Base-by-base conservation (phyloP, 2,888 invertebrate species). In the Azorinus chamasolen region DNA sequence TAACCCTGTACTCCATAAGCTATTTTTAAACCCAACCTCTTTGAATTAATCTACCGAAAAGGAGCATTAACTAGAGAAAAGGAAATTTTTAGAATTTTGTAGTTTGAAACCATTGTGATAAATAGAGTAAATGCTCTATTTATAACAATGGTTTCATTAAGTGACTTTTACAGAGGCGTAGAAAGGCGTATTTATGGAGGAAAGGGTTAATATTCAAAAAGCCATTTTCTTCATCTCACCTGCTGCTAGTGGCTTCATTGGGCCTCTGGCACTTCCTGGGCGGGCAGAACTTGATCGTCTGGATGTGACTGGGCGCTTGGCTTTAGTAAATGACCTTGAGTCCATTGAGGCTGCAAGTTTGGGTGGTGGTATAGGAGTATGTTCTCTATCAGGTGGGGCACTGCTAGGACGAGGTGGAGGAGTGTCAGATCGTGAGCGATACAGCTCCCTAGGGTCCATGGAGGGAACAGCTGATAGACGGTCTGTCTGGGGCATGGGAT, bases 391-490 rank as follows among this genome's bases (percentile, higher is more conserved):
- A 27, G 61, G 62, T 10, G 80, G 82, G 16, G 87, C 83, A 41
- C 83, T 81, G 62, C 87, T 87, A 39, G 72, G 69, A 3, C 85
- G 85, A 5, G 83, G 75, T 4, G 82, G 70, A 25, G 83, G 79
- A 14, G 83, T 71, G 24, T 83, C 72, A 14, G 80, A 64, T 25
- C 66, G 45, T 3, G 86, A 79, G 10, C 89, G 59, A 71, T 85
- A 89, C 24, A 88, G 65, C 4, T 86, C 82, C 48, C 68, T 70
- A 8, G 88, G 84, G 20, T 88, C 85, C 82, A 89, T 62, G 1
- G 87, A 48, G 2, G 88, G 88, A 1, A 87, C 81, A 32, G 88
- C 84, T 41, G 88, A 88, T n/a, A 71, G 61, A 3, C 86, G 64
- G 62, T 85, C 87, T n/a, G 63, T 77, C 2, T 70, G 63, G 14